Conservation (phyloP, 2,888 invertebrate genomes). For the Eucriotettix oculatus region DNA sequence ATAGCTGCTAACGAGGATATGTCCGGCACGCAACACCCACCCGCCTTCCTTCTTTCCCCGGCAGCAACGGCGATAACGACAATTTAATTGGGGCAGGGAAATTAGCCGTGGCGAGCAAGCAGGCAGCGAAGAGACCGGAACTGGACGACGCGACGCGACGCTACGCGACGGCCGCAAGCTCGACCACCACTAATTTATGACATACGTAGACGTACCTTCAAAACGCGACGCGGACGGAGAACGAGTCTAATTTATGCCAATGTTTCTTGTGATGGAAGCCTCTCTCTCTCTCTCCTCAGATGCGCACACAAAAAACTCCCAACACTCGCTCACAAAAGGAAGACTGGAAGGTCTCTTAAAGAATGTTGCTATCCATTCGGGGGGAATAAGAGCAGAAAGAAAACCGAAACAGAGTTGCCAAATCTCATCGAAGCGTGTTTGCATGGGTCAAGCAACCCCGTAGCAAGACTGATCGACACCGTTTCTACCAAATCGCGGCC, state of each 20-base stretch:
- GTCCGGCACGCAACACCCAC: not conserved
- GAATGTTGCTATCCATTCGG: constrained; percentile 7
- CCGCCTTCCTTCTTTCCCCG: not conserved
- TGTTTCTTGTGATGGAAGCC: constrained; percentile 2
- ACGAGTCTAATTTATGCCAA: constrained; percentile 6
- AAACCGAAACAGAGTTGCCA: not conserved
- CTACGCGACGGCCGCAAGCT: not conserved
- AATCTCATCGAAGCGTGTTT: too few species aligned
- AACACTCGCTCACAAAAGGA: constrained; percentile 8
- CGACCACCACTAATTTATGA: not conserved
- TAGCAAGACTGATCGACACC: too few species aligned
- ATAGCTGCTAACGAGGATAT: too few species aligned
- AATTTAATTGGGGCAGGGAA: constrained; percentile 4
- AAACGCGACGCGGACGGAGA: not conserved
- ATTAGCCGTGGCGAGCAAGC: not conserved
- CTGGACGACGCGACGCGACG: not conserved
- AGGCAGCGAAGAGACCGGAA: not conserved
- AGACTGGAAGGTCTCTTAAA: constrained; percentile 1
- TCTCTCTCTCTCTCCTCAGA: not conserved
- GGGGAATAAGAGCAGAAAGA: not conserved
- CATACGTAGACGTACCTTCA: too few species aligned
- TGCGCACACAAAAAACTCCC: constrained; percentile 1
- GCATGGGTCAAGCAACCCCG: too few species aligned
- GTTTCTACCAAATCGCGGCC: not conserved
- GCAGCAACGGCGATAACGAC: constrained; percentile 6